Base-by-base conservation (phyloP, 1,140 invertebrate species). In the Maniola jurtina region DNA sequence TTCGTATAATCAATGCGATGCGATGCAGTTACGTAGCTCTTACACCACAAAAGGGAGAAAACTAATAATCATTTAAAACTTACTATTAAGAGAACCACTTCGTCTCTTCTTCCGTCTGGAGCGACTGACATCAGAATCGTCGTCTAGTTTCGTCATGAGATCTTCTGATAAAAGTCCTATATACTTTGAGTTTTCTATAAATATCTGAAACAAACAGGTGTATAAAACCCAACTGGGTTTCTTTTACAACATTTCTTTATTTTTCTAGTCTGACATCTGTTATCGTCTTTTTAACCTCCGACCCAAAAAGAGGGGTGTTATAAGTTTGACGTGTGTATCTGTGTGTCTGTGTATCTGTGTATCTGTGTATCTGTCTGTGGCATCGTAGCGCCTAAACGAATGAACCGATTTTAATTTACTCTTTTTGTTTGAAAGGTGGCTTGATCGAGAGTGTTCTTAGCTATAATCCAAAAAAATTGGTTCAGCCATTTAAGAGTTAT, bases 1-100 rank as follows among this genome's bases (percentile, higher is more conserved):
- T 25, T 25, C 25, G 4, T 25, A 25, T 4, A 4, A 25, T 25
- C 25, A 25, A 25, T 25, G 25, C 25, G 25, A 25, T 25, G 25
- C 25, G 25, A 25, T 25, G 25, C 25, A 25, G 25, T 25, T 25
- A 2, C 25, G 25, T 25, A 25, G 25, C 1, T 42, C 1, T 42
- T 42, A 1, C 5, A 5, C 1, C 8, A 42, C 40, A 42, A 42
- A 42, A 42, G 25, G 25, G 25, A 25, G 1, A 25, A 25, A 25
- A 25, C 25, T 4, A 2, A 42, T 42, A 42, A 10, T 16, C 13
- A 48, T 3, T 13, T 16, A 6, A 7, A 6, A 48, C 91, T 92
- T 93, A 96, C 95, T 93, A 91, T 95, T 96, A 68, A 97, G 92
- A 78, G 96, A 96, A 76, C 96, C 95, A 93, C 95, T 96, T 74